Conservation (phyloP, 2,888 invertebrate genomes). For the Scaptomyza cyrtandrae region DNA sequence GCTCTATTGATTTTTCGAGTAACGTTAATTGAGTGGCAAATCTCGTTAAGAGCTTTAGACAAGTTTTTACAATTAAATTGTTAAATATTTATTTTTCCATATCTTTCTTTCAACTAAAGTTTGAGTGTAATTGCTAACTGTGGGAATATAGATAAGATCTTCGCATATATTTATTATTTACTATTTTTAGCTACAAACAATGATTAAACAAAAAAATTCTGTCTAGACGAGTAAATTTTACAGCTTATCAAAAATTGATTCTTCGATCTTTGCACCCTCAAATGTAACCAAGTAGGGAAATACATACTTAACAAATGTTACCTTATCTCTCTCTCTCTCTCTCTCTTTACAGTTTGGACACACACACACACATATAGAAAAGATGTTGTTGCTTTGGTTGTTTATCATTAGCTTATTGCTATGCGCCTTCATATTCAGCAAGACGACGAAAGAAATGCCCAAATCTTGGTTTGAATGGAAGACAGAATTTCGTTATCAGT, state of each 20-base stretch:
- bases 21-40: neutral
- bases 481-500: slow-evolving; percentile 83
- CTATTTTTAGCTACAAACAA: neutral
- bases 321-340: slow-evolving; percentile 41
- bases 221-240: neutral
- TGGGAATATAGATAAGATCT: neutral
- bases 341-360: slow-evolving; percentile 20
- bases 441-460: slow-evolving; percentile 84
- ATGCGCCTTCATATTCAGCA: slow-evolving; percentile 81
- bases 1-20: neutral
- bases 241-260: slow-evolving; percentile 35
- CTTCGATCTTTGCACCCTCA: slow-evolving; percentile 48
- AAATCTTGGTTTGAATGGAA: slow-evolving; percentile 84
- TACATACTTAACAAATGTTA: slow-evolving; percentile 5
- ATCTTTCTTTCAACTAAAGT: too few relatives aligned
- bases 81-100: too few relatives aligned
- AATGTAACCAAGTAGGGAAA: neutral
- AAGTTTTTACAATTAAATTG: too few relatives aligned
- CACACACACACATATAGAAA: neutral
- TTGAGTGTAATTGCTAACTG: too few relatives aligned
- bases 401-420: slow-evolving; percentile 63
- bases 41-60: too few relatives aligned
- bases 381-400: slow-evolving; percentile 51
- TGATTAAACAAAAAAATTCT: neutral
- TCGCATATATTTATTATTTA: neutral